phyloP scores from a whole-genome alignment of 1,140 invertebrate species.

The Samia ricini region DNA sequence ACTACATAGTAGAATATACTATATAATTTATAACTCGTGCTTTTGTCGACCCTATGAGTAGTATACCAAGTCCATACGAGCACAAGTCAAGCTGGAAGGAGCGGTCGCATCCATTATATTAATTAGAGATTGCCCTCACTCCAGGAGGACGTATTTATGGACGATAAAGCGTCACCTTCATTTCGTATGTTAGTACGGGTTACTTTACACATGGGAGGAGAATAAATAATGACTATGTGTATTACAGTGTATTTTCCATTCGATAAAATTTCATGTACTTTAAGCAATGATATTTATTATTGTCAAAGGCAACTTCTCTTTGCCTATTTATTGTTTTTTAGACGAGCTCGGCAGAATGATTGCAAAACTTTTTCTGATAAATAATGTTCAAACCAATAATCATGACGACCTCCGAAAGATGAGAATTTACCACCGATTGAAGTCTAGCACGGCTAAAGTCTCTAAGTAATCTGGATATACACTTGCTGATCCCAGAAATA shows the following conservation, averaged over 20 bases:
- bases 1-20: too few species aligned
- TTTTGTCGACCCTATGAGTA: neutral
- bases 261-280: neutral
- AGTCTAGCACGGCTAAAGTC: too few species aligned
- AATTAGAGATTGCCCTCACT: slow-evolving; percentile 17
- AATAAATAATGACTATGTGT: neutral
- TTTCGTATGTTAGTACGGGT: neutral
- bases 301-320: too few species aligned
- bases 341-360: too few species aligned
- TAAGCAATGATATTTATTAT: too few species aligned
- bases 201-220: neutral
- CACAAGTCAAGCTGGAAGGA: neutral
- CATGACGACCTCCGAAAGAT: too few species aligned
- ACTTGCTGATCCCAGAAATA: too few species aligned
- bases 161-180: neutral
- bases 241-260: neutral
- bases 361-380: too few species aligned
- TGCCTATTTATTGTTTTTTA: too few species aligned
- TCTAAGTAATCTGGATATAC: too few species aligned
- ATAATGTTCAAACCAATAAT: too few species aligned
- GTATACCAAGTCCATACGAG: neutral
- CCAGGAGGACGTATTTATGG: neutral
- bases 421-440: too few species aligned
- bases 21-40: neutral
- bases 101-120: slow-evolving; percentile 18